Conservation (phyloP, 2,888 invertebrate species). For the Alcis repandata region DNA sequence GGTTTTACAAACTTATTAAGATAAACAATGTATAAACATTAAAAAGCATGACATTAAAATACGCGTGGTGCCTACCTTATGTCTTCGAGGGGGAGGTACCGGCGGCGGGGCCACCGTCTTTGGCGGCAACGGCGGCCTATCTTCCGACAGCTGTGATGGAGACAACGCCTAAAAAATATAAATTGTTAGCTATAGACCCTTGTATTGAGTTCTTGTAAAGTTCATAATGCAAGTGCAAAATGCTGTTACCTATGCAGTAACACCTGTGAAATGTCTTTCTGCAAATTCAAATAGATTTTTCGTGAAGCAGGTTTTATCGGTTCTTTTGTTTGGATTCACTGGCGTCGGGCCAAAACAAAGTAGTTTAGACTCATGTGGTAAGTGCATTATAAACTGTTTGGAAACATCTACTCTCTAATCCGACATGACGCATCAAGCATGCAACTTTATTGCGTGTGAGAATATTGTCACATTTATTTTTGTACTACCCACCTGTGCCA, state of each 20-base stretch:
- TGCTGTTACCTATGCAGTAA: not conserved
- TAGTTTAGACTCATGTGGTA: constrained; percentile 33
- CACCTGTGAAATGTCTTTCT: not conserved
- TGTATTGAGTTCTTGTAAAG: not conserved
- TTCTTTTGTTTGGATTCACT: constrained; percentile 29
- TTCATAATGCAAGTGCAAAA: not conserved
- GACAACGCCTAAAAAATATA: constrained; percentile 69
- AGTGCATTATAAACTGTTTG: constrained; percentile 40
- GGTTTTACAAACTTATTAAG: too few species aligned
- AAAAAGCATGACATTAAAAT: not conserved
- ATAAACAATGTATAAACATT: too few species aligned
- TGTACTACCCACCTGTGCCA: constrained; percentile 1
- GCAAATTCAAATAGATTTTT: constrained; percentile 6
- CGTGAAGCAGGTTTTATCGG: constrained; percentile 19
- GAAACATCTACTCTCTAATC: constrained; percentile 18
- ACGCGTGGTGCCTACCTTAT: constrained; percentile 66
- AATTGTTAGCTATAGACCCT: not conserved
- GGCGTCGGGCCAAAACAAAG: constrained; percentile 39
- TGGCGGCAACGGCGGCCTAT: constrained; percentile 81
- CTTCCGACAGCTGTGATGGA: constrained; percentile 71
- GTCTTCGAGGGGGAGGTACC: constrained; percentile 81
- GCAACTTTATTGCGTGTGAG: constrained; percentile 29
- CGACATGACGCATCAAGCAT: constrained; percentile 25
- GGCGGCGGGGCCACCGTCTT: constrained; percentile 76
- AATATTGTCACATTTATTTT: constrained; percentile 28